Conservation (phyloP, 2,113 vertebrate genomes). For the Calcarius ornatus region DNA sequence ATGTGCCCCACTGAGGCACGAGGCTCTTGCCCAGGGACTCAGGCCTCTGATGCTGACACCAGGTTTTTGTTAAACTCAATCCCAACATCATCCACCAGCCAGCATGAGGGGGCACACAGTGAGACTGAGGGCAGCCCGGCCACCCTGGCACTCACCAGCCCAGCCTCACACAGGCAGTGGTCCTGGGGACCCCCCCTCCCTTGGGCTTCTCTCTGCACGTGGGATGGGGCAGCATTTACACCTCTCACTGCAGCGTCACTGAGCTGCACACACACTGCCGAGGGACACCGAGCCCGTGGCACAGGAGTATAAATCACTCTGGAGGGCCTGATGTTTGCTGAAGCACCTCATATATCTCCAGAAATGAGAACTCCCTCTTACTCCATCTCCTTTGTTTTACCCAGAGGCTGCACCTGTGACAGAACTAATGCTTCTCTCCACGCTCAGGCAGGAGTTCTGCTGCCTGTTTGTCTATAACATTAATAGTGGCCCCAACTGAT, state of each 20-base stretch:
- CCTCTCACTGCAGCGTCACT: neutral
- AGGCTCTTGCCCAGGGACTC: neutral
- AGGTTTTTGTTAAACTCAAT: neutral
- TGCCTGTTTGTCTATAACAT: slow-evolving; percentile 11
- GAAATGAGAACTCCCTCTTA: neutral
- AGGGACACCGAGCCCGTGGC: neutral
- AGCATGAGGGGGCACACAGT: rapidly evolving
- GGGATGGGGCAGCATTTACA: neutral
- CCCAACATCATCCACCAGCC: rapidly evolving
- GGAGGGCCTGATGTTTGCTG: neutral
- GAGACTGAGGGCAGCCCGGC: neutral
- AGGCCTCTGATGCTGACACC: rapidly evolving
- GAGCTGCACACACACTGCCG: neutral
- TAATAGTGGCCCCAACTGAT: neutral
- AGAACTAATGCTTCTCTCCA: neutral
- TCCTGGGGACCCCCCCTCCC: neutral
- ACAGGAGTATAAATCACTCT: neutral
- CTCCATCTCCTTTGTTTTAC: slow-evolving; percentile 12
- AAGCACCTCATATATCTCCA: neutral
- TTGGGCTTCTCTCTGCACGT: neutral
- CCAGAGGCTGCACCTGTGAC: neutral
- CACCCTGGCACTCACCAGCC: neutral
- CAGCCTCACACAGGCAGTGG: rapidly evolving
- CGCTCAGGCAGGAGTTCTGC: neutral
- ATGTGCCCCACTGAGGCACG: rapidly evolving